These are phyloP conservation scores for Platorchestia sp. DNA, from an alignment of 1,140 invertebrate species.

Conservation along the genomic window DNA sequence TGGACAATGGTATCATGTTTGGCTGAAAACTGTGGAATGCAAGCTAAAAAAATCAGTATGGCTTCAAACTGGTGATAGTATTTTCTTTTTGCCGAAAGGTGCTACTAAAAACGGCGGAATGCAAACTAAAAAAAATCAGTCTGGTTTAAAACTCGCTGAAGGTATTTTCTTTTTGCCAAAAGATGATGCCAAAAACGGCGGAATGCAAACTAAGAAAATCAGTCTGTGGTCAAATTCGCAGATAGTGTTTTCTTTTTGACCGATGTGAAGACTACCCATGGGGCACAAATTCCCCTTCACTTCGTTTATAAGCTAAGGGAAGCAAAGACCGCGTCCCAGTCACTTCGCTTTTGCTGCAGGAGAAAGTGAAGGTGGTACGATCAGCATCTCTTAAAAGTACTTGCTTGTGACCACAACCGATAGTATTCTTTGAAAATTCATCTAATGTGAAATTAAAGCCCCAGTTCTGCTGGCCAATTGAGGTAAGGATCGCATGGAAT, in stretches of 20 bases:
- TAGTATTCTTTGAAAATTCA: not conserved
- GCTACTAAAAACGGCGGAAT: no score
- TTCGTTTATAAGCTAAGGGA: constrained; percentile 44
- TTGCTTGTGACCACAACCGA: not conserved
- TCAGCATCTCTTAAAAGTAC: not conserved
- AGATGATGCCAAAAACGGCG: not conserved
- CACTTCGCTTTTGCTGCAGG: not conserved
- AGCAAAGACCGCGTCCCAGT: not conserved
- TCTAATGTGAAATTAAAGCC: not conserved
- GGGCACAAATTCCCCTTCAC: constrained; percentile 1
- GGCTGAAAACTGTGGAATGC: no score
- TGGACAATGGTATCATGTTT: no score
- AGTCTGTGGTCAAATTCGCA: not conserved
- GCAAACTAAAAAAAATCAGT: no score
- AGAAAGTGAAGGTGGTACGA: constrained; percentile 15
- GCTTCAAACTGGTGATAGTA: no score
- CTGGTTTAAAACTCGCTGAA: no score
- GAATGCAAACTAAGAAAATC: not conserved
- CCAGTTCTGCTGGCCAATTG: not conserved
- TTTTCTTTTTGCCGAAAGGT: no score
- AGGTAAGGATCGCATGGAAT: no score
- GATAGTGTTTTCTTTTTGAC: not conserved
- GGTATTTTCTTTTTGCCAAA: no score
- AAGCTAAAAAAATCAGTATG: no score
- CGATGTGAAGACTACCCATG: not conserved